A percentile compares a stretch with the other conserved stretches of the same genome.
phyloP scores from a whole-genome alignment of 2,888 invertebrate genomes.

The Leptinotarsa rubiginosa region DNA sequence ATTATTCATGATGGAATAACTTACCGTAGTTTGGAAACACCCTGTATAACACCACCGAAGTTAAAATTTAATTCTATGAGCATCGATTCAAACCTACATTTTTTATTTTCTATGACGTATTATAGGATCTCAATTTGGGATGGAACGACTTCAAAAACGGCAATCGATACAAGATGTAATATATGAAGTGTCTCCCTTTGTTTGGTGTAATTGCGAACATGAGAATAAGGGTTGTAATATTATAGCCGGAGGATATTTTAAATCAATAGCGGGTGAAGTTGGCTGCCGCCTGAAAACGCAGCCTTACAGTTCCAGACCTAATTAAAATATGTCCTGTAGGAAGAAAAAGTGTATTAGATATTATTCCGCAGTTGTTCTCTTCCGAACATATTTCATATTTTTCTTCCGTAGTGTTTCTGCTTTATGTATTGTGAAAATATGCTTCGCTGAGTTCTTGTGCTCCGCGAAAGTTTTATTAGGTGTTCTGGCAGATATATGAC shows the following conservation, averaged over 20 bases:
- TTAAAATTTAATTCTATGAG: no score
- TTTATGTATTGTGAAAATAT: conserved; percentile 60
- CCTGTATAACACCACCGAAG: no score
- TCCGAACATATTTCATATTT: conserved; percentile 44
- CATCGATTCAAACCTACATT: no score
- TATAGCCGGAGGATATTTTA: conserved; percentile 52
- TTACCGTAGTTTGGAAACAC: no score
- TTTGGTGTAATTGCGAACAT: conserved; percentile 55
- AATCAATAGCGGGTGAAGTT: conserved; percentile 48
- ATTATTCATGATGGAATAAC: no score
- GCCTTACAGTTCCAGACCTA: conserved; percentile 36
- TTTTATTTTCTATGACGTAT: background rate
- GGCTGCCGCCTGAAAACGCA: conserved; percentile 35
- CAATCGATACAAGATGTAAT: conserved; percentile 40
- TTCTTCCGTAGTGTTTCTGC: conserved; percentile 56
- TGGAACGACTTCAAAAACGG: conserved; percentile 22
- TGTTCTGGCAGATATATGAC: background rate
- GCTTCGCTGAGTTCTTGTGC: conserved; percentile 48
- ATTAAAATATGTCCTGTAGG: conserved; percentile 39
- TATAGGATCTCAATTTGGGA: background rate
- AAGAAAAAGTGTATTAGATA: conserved; percentile 30
- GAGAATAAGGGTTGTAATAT: conserved; percentile 53
- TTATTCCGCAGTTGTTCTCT: conserved; percentile 51
- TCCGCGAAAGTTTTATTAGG: conserved; percentile 10
- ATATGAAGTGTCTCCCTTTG: conserved; percentile 53